Base-by-base conservation (phyloP, 1,140 invertebrate genomes). In the Brachionus asplanchnoidis region DNA sequence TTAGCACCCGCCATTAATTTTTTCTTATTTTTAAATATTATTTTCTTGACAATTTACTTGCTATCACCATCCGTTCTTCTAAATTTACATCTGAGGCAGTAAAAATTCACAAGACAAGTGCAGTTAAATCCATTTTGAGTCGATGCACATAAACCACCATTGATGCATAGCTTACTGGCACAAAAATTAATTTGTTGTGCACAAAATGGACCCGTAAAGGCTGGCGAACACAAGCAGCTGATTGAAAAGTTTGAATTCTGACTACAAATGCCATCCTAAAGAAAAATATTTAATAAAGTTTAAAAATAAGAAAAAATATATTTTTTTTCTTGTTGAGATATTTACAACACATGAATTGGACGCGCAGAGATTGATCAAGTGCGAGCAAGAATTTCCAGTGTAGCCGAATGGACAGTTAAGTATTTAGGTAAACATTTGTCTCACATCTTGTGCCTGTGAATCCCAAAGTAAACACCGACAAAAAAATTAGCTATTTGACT, bases 161-260 rank as follows among this genome's bases (percentile, higher is more conserved):
- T 85, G 26, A 46, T n/a, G 68, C 96, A 98, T 17, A 95, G 95
- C 89, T 95, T 94, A 85, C 93, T 95, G 11, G 94, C 89, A 88
- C 96, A 97, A 89, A 97, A 95, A 87, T 97, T 95, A 84, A 96
- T 94, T 88, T 94, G 94, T 12, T 94, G 94, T 90, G 97, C 95
- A 88, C 96, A 98, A 78, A 86, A 86, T 11, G 17, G 17, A 8
- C 87, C 87, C 2, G 85, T 85, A 79, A 87, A 90, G 3, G 87
- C 87, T 66, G 83, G 73, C 2, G 53, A 36, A 65, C 87, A 87
- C n/a, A n/a, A n/a, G n/a, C n/a, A n/a, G n/a, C n/a, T n/a, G n/a
- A n/a, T n/a, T n/a, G n/a, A n/a, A n/a, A n/a, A n/a, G n/a, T n/a
- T n/a, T n/a, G n/a, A n/a, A n/a, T n/a, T n/a, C n/a, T n/a, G n/a